Evolutionary conservation across 2,888 invertebrate genomes (phyloP).

Genomic region (Chrysolina oricalcia): DNA sequence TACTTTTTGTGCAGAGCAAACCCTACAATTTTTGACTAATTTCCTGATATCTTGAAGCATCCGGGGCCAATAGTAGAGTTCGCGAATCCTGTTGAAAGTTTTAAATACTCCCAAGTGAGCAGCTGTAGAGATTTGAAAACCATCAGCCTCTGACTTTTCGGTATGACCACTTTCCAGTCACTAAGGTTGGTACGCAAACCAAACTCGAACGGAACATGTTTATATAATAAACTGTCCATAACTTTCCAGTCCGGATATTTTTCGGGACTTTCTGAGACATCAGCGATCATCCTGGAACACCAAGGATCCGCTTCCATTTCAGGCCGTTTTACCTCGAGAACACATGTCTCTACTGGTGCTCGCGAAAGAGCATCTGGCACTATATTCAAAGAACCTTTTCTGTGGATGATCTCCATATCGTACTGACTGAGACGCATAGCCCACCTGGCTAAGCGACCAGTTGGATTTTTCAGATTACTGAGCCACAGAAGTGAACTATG

Average conservation of each 20-base stretch:
- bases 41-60: neutral
- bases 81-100: neutral
- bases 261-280: neutral
- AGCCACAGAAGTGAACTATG: too few relatives aligned
- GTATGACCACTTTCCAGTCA: neutral
- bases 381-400: neutral
- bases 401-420: neutral
- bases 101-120: neutral
- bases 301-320: neutral
- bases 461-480: too few relatives aligned
- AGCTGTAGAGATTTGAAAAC: neutral
- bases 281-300: neutral
- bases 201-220: neutral
- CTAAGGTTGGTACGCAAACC: neutral
- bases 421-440: too few relatives aligned
- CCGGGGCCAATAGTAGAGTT: neutral
- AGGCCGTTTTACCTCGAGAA: neutral
- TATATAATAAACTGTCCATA: neutral
- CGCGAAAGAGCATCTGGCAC: slow-evolving; percentile 3
- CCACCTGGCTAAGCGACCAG: too few relatives aligned
- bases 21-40: neutral
- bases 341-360: neutral
- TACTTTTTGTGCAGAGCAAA: slow-evolving; percentile 14
- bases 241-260: slow-evolving; percentile 13
- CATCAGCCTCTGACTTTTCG: neutral